These are phyloP conservation scores for Drosophila niveifrons DNA, from an alignment of 2,888 invertebrate genomes.

Conservation along the genomic window DNA sequence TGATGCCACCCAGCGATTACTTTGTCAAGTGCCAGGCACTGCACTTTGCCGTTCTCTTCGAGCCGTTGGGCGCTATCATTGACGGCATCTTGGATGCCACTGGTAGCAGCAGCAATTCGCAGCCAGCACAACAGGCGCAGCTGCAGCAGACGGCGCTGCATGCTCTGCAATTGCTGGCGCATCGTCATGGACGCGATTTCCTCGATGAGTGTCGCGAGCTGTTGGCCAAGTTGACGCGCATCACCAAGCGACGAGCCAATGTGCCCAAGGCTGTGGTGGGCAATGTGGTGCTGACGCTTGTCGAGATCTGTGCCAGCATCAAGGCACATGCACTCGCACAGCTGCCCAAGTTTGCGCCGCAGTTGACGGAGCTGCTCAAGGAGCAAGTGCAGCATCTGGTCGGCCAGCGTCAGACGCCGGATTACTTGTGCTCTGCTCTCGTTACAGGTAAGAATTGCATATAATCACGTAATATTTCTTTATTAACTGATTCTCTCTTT, in stretches of 20 bases:
- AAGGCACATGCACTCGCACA: conserved; percentile 91
- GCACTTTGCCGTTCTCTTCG: conserved; percentile 87
- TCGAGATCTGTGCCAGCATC: conserved; percentile 89
- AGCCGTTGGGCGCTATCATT: conserved; percentile 88
- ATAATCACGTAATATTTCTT: background rate
- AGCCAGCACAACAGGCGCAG: conserved; percentile 60
- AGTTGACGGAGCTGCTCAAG: conserved; percentile 89
- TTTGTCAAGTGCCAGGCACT: conserved; percentile 86
- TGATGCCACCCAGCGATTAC: conserved; percentile 89
- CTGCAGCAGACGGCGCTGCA: conserved; percentile 94
- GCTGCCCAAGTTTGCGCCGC: conserved; percentile 93
- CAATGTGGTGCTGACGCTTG: conserved; percentile 90
- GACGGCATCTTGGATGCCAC: conserved; percentile 85
- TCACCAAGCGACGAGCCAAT: conserved; percentile 74
- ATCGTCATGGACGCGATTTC: conserved; percentile 89
- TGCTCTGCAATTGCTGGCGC: conserved; percentile 93
- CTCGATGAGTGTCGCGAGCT: conserved; percentile 90
- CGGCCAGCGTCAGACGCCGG: conserved; percentile 69
- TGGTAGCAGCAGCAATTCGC: conserved; percentile 85
- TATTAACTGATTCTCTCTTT: background rate
- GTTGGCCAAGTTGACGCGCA: conserved; percentile 88
- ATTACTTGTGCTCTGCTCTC: conserved; percentile 84
- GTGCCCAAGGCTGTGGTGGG: conserved; percentile 87
- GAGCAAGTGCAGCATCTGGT: conserved; percentile 87
- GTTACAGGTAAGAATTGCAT: conserved; percentile 86